Conservation (phyloP, 92 coral and sea anemone genomes). For the Palythoa grandiflora region DNA sequence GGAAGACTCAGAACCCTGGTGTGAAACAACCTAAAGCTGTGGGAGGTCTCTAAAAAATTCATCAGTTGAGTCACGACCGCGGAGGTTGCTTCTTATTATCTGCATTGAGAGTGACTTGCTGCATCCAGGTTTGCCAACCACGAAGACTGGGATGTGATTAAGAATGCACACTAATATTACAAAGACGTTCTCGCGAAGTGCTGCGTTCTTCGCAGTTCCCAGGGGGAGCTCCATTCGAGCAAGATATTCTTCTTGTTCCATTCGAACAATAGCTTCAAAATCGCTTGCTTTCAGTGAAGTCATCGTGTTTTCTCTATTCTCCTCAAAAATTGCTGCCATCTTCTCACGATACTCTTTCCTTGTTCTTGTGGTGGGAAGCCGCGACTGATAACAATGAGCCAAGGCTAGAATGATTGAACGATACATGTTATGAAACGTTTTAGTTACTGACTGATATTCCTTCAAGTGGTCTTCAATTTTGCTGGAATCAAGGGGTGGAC, state of each 20-base stretch:
- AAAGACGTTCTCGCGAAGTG: constrained; percentile 97
- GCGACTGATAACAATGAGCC: constrained; percentile 95
- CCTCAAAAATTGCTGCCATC: constrained; percentile 60
- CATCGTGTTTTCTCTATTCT: constrained; percentile 21
- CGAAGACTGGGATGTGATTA: constrained; percentile 94
- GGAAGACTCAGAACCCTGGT: constrained; percentile 98
- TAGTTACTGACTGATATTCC: constrained; percentile 42
- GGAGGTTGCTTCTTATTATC: constrained; percentile 89
- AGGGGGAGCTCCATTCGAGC: constrained; percentile 96
- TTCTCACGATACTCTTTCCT: constrained; percentile 70
- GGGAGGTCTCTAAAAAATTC: constrained; percentile 82
- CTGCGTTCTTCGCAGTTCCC: constrained; percentile 96
- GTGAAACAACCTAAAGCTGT: constrained; percentile 92
- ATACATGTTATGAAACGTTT: not conserved
- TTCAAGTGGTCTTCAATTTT: constrained; percentile 35
- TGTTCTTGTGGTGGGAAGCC: constrained; percentile 77
- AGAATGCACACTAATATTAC: constrained; percentile 95
- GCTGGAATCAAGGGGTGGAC: constrained; percentile 31
- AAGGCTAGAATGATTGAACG: constrained; percentile 82
- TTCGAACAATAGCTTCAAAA: constrained; percentile 86
- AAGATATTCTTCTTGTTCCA: constrained; percentile 94
- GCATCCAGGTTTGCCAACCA: constrained; percentile 98
- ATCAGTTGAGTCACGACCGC: constrained; percentile 92
- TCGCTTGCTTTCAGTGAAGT: constrained; percentile 24
- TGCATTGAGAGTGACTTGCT: constrained; percentile 98